These are phyloP conservation scores for Euspilapteryx auroguttella DNA, from an alignment of 2,888 invertebrate genomes.

Conservation along the genomic window DNA sequence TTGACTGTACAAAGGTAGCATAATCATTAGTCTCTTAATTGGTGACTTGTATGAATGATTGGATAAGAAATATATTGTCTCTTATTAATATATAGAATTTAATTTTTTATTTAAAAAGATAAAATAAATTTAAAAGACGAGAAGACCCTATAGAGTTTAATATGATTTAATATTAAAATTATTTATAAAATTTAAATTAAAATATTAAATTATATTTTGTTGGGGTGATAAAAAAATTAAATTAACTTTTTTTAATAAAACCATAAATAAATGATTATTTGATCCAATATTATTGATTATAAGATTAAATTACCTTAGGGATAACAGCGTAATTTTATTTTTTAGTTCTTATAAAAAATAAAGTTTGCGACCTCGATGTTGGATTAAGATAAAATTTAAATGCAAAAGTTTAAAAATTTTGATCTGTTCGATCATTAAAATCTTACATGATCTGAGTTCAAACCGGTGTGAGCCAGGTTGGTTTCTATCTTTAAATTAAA, in stretches of 20 bases:
- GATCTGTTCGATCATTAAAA: constrained; percentile 83
- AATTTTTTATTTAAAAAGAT: constrained; percentile 65
- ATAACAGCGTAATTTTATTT: constrained; percentile 83
- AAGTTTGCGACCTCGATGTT: constrained; percentile 88
- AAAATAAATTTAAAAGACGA: constrained; percentile 69
- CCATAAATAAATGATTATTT: constrained; percentile 38
- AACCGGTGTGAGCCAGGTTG: constrained; percentile 84
- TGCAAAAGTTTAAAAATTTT: constrained; percentile 69
- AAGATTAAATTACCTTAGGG: constrained; percentile 79
- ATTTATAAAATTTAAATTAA: constrained; percentile 22
- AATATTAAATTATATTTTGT: constrained; percentile 49
- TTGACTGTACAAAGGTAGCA: constrained; percentile 81
- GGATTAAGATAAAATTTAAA: constrained; percentile 74
- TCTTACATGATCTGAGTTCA: constrained; percentile 89
- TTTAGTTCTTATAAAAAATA: constrained; percentile 73
- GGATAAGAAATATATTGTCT: constrained; percentile 67
- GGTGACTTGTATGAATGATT: constrained; percentile 77
- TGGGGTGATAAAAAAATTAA: constrained; percentile 68
- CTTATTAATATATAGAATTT: constrained; percentile 30
- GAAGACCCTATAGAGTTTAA: constrained; percentile 79
- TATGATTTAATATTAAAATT: constrained; percentile 31
- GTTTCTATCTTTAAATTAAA: constrained; percentile 75
- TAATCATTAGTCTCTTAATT: constrained; percentile 78
- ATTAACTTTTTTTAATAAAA: constrained; percentile 48
- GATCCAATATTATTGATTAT: constrained; percentile 64